These are phyloP conservation scores for Drosophila atripex DNA, from an alignment of 2,888 invertebrate genomes.

Conservation along the genomic window DNA sequence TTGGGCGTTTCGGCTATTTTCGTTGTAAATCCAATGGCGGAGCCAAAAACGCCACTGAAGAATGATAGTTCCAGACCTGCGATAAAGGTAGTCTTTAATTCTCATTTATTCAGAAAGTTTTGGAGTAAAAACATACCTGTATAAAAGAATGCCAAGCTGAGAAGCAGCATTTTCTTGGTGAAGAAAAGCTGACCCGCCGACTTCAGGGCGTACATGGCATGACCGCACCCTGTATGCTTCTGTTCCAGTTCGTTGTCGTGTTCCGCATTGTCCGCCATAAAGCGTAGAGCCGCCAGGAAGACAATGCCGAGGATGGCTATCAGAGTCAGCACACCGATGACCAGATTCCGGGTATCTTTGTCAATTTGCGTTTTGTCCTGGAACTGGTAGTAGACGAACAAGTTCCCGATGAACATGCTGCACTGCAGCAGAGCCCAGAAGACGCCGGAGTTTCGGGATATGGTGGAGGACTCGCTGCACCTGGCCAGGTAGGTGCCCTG, in stretches of 20 bases:
- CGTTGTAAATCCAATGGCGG: constrained; percentile 94
- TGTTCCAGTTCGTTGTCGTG: constrained; percentile 83
- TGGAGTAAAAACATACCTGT: constrained; percentile 87
- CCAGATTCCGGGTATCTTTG: constrained; percentile 88
- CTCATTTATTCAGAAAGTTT: rapidly evolving
- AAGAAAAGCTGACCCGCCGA: constrained; percentile 91
- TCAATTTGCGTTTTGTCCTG: constrained; percentile 91
- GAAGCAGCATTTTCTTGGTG: constrained; percentile 92
- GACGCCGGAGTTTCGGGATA: constrained; percentile 96
- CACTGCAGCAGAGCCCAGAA: constrained; percentile 98
- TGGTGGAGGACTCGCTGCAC: constrained; percentile 94
- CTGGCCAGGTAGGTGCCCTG: constrained; percentile 96
- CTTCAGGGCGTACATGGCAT: constrained; percentile 87
- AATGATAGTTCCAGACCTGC: constrained; percentile 95
- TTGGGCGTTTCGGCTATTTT: constrained; percentile 91
- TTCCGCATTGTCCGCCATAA: constrained; percentile 84
- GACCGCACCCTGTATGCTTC: constrained; percentile 84
- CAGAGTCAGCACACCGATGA: constrained; percentile 91
- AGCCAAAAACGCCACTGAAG: constrained; percentile 97
- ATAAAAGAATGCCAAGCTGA: constrained; percentile 94
- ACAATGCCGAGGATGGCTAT: constrained; percentile 90
- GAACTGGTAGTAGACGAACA: constrained; percentile 97
- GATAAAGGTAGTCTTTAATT: not conserved
- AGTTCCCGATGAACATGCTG: constrained; percentile 97
- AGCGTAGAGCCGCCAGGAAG: constrained; percentile 87